These are phyloP conservation scores for Solea solea DNA, from an alignment of 2,113 vertebrate species.

Conservation along the genomic window DNA sequence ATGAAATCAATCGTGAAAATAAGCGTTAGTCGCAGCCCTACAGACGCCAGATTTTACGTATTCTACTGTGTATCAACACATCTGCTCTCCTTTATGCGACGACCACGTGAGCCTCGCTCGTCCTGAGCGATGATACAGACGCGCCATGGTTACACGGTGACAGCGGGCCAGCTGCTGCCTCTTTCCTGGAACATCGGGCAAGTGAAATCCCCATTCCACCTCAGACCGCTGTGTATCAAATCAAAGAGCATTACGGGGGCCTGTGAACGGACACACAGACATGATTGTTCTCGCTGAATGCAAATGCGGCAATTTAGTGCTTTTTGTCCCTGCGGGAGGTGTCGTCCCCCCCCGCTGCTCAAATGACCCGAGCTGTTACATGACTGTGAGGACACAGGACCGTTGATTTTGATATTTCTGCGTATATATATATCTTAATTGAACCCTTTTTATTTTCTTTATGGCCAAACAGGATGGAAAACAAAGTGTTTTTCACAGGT, in stretches of 20 bases:
- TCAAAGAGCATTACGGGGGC: slow-evolving; percentile 61
- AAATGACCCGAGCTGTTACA: slow-evolving; percentile 37
- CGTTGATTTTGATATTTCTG: slow-evolving; percentile 11
- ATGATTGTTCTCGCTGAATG: slow-evolving; percentile 45
- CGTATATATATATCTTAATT: slow-evolving; percentile 1
- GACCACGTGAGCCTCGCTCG: slow-evolving; percentile 34
- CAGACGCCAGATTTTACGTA: neutral
- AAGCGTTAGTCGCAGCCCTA: too few relatives aligned
- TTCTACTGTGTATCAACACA: slow-evolving; percentile 11
- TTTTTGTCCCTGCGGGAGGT: slow-evolving; percentile 32
- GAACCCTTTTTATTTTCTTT: slow-evolving; percentile 12
- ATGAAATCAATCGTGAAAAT: too few relatives aligned
- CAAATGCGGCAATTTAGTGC: slow-evolving; percentile 45
- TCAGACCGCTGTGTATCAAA: slow-evolving; percentile 61
- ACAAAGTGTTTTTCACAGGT: slow-evolving; percentile 53
- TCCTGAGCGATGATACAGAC: slow-evolving; percentile 35
- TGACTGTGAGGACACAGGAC: slow-evolving; percentile 38
- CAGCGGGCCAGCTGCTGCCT: slow-evolving; percentile 73
- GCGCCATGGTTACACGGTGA: slow-evolving; percentile 50
- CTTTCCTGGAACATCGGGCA: slow-evolving; percentile 52
- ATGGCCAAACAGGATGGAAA: slow-evolving; percentile 27
- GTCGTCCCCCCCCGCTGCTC: slow-evolving; percentile 13
- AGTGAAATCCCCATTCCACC: slow-evolving; percentile 58
- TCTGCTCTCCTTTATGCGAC: slow-evolving; percentile 24
- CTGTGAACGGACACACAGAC: slow-evolving; percentile 26